Conservation (phyloP, 1,140 invertebrate species). For the Bombus affinis region DNA sequence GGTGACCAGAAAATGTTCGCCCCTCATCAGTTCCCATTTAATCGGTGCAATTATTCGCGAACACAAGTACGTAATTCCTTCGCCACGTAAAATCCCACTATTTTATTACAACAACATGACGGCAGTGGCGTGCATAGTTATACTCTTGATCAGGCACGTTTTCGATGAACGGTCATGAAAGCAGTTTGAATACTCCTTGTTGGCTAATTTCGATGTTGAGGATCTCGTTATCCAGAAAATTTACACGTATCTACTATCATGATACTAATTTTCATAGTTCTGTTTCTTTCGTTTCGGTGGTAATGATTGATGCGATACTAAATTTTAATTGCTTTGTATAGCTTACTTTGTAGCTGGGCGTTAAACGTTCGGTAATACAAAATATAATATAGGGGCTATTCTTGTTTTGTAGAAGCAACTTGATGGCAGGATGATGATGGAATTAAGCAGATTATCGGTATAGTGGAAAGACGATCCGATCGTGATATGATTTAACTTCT, state of each 20-base stretch:
- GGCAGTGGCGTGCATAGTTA: not conserved
- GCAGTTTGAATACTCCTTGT: constrained; percentile 7
- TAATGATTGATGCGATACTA: not conserved
- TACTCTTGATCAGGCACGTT: not conserved
- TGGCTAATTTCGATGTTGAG: constrained; percentile 13
- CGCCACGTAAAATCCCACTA: not conserved
- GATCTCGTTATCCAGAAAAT: constrained; percentile 41
- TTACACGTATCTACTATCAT: constrained; percentile 27
- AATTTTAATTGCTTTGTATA: constrained; percentile 6
- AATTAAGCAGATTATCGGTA: not conserved
- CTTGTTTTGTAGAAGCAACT: not conserved
- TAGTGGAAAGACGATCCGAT: not conserved
- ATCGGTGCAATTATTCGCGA: not conserved
- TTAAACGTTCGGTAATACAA: not conserved
- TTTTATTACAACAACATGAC: not conserved
- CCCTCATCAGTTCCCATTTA: constrained; percentile 17
- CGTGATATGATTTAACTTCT: not conserved
- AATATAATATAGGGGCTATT: constrained; percentile 12
- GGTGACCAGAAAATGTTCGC: constrained; percentile 1
- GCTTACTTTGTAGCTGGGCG: not conserved
- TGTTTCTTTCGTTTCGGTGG: not conserved
- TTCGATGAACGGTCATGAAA: not conserved
- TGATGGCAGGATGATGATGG: not conserved
- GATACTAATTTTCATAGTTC: not conserved
- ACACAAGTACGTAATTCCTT: not conserved